These are phyloP conservation scores for Scortum barcoo DNA, from an alignment of 2,113 vertebrate species.

Conservation along the genomic window DNA sequence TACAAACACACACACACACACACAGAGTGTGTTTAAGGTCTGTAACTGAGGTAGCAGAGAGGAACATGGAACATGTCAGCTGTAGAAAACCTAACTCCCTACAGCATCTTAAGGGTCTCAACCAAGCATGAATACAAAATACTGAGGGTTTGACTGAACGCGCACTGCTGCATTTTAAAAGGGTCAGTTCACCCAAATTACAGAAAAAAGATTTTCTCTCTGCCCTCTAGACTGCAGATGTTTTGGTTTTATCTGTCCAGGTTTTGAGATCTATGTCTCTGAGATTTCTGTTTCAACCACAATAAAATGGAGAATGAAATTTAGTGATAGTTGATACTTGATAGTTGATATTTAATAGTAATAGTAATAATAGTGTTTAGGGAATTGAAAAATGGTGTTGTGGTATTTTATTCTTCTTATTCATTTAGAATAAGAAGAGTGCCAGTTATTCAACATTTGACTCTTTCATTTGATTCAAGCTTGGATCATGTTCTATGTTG, in stretches of 20 bases:
- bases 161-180: not conserved
- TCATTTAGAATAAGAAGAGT: no score
- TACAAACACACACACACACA: not conserved
- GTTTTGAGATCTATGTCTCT: not conserved
- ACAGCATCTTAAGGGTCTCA: not conserved
- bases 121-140: slow-evolving; percentile 24
- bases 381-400: no score
- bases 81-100: slow-evolving; percentile 6
- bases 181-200: not conserved
- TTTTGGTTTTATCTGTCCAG: not conserved
- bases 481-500: no score
- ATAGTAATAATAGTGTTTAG: no score
- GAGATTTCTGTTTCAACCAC: not conserved
- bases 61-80: not conserved
- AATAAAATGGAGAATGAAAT: not conserved
- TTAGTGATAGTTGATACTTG: no score
- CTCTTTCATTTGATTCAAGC: no score
- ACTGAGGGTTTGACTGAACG: not conserved
- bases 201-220: not conserved
- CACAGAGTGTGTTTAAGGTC: not conserved
- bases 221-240: not conserved
- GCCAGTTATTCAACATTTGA: no score
- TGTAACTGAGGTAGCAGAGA: not conserved
- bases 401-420: no score
- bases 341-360: no score